Percentiles rank a stretch among this genome's conserved stretches.
phyloP scores from a whole-genome alignment of 2,888 invertebrate genomes.

The Sarcophaga caerulescens region DNA sequence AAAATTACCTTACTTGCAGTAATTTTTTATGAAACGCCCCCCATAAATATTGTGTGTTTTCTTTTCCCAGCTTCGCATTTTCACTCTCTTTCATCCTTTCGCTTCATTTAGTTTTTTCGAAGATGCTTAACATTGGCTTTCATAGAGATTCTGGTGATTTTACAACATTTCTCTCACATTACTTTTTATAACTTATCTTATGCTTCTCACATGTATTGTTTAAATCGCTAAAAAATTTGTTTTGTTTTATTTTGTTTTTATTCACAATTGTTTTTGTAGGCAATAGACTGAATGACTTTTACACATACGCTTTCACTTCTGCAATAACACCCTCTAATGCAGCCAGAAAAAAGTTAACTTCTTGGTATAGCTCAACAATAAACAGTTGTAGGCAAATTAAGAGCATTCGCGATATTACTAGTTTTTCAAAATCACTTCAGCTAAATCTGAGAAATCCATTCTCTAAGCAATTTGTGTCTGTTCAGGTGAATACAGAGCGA shows the following conservation, averaged over 20 bases:
- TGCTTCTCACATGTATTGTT: too few species aligned
- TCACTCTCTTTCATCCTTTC: too few species aligned
- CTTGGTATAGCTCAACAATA: background rate
- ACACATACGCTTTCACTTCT: background rate
- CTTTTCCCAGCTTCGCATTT: too few species aligned
- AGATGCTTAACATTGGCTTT: background rate
- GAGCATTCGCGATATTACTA: conserved; percentile 10
- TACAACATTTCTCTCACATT: conserved; percentile 11
- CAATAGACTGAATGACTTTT: conserved; percentile 3
- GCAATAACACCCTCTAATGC: background rate
- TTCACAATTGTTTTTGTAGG: background rate
- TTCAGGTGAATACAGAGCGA: too few species aligned
- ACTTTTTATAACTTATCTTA: background rate
- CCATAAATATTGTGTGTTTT: background rate
- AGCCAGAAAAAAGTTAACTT: too few species aligned
- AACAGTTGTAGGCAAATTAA: background rate
- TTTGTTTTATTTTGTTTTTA: too few species aligned
- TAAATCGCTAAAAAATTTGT: too few species aligned
- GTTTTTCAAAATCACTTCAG: background rate
- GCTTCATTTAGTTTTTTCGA: too few species aligned
- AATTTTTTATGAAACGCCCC: background rate
- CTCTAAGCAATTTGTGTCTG: too few species aligned
- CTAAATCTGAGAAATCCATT: too few species aligned
- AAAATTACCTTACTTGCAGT: too few species aligned
- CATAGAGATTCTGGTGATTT: background rate